Base-by-base conservation (phyloP, 1,140 invertebrate genomes). In the Eulimnadia texana region DNA sequence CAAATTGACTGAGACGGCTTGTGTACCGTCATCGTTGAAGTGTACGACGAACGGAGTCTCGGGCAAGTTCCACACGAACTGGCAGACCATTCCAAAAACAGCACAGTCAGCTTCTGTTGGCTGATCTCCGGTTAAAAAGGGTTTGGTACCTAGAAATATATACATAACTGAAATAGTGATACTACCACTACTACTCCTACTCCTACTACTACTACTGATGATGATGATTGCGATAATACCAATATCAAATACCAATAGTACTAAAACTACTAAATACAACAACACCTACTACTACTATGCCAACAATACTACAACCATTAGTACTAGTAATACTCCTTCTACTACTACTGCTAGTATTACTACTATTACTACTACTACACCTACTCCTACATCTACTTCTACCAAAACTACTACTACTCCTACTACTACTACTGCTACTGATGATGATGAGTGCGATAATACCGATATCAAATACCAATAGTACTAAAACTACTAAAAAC, bases 71-170 rank as follows among this genome's bases (percentile, higher is more conserved):
- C 69, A 74, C 3, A 72, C 42, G 16, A 74, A 67, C 66, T 73
- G 72, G 19, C 63, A 63, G 13, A 76, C 33, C 68, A 74, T 70
- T 0, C 72, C 73, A 67, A 76, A 76, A 11, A 75, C 61, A 13
- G 70, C 66, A 66, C 75, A 77, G 64, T 77, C 75, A 22, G 71
- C 70, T 63, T 72, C 71, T 19, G 64, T 64, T 0, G 73, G 72
- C 19, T 66, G 55, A 6, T 73, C 66, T 10, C 75, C 75, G 57
- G 72, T 65, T 10, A 76, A 65, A 63, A 70, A 77, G n/a, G 63
- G 60, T 63, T 74, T 74, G 16, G 67, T 67, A 33, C 71, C 75
- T 74, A 22, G 23, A 57, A 57, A 56, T 42, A 50, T n/a, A n/a
- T n/a, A n/a, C n/a, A n/a, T n/a, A n/a, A n/a, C 33, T 6, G 6